Base-by-base conservation (phyloP, 2,888 invertebrate species). In the Agrochola lychnidis region DNA sequence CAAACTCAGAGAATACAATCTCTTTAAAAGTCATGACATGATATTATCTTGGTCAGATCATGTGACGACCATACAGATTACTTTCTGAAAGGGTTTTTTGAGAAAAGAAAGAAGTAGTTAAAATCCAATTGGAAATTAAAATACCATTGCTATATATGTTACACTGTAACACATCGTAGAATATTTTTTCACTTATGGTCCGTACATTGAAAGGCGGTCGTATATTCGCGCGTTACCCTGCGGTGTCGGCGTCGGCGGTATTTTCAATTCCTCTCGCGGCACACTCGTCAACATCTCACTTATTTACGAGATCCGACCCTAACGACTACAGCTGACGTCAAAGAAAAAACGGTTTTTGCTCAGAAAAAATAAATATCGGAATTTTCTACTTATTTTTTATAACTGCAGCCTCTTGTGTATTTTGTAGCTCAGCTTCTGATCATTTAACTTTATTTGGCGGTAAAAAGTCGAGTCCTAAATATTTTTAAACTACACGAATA, bases 211-310 rank as follows among this genome's bases (percentile, higher is more conserved):
- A 76, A 69, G 59, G 64, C 48, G 72, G 78, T 83, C 76, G 81
- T 84, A 87, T 81, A 79, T 84, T 57, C 25, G 30, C 66, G 59
- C 66, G 73, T 48, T 70, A 40, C 64, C 61, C 71, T 51, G 67
- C 70, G 70, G 72, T 53, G 63, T 70, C 76, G 78, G 90, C 90
- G 56, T 10, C 69, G 62, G 73, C 73, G 77, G 90, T 90, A 89
- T 90, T 96, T 94, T 92, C 92, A 91, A 96, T 96, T 95, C 96
- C 78, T 85, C 80, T 61, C 93, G 92, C 94, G 93, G 82, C 63
- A 77, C 89, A 91, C 94, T 94, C 95, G 93, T 95, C 94, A 93
- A 95, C 95, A 94, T 94, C 94, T 95, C 92, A 95, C 94, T 96
- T 96, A 94, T 96, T 96, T 96, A 96, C 93, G 96, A 94, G 92